A percentile compares a stretch with the other conserved stretches of the same genome.
Evolutionary conservation across 2,797 vertebrate species (phyloP).

Genomic region (Manis pentadactyla): DNA sequence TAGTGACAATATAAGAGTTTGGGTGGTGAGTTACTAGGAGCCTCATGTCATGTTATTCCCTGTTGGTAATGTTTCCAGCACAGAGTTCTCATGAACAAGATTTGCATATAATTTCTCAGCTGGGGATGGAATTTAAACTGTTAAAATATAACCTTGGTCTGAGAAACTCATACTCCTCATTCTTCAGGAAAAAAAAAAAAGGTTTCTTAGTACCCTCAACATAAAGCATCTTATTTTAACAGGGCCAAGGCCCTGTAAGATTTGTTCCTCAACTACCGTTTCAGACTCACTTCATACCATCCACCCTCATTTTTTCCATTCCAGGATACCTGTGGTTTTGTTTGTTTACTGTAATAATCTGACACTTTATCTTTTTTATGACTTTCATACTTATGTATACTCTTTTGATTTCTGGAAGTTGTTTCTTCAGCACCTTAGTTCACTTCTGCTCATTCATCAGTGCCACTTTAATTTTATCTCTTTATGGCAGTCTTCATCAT

Average conservation of each 20-base stretch:
- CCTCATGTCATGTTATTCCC: background rate
- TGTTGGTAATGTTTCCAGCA: background rate
- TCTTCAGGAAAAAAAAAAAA: background rate
- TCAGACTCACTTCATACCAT: background rate
- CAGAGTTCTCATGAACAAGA: background rate
- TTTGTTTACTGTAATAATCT: background rate
- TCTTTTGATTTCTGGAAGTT: background rate
- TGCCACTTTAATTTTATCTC: background rate
- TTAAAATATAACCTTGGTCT: background rate
- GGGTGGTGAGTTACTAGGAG: background rate
- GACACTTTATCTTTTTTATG: background rate
- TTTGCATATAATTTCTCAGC: background rate
- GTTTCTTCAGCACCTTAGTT: background rate
- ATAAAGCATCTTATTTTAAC: background rate
- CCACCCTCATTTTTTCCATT: background rate
- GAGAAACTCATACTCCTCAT: background rate
- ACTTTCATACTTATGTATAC: background rate
- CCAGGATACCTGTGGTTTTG: background rate
- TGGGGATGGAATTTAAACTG: background rate
- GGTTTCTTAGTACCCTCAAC: background rate
- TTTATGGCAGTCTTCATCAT: background rate
- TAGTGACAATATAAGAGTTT: background rate
- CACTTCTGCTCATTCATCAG: background rate
- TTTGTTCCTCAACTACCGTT: background rate
- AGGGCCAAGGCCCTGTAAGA: background rate